These are phyloP conservation scores for Urechis unicinctus DNA, from an alignment of 2,888 invertebrate species.

Conservation along the genomic window DNA sequence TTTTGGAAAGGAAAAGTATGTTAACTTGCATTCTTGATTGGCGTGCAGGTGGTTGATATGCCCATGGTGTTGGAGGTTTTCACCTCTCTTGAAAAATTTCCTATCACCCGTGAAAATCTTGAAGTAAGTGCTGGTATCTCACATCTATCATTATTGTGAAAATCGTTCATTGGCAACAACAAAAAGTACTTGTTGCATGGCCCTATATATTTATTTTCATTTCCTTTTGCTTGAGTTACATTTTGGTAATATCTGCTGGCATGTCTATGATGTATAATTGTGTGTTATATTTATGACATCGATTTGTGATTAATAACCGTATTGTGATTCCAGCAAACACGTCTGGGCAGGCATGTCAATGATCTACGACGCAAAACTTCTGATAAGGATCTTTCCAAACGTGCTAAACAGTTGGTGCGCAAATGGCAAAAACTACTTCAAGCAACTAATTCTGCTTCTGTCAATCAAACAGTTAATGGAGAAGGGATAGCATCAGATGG, in stretches of 20 bases:
- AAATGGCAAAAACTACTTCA: slow-evolving; percentile 75
- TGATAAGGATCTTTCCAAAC: slow-evolving; percentile 76
- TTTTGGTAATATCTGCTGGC: no score
- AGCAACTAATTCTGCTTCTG: background rate
- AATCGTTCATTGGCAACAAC: no score
- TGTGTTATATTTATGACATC: no score
- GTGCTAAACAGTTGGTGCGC: slow-evolving; percentile 85
- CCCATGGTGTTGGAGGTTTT: slow-evolving; percentile 87
- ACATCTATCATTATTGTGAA: no score
- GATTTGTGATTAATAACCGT: no score
- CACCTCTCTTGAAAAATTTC: slow-evolving; percentile 81
- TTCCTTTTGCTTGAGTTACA: no score
- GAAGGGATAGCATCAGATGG: background rate
- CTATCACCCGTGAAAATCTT: slow-evolving; percentile 83
- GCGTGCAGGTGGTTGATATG: slow-evolving; percentile 85
- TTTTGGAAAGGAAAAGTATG: no score
- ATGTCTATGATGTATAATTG: no score
- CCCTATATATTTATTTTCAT: no score
- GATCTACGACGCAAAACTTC: slow-evolving; percentile 79
- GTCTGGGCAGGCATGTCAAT: slow-evolving; percentile 88
- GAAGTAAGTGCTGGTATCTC: slow-evolving; percentile 60
- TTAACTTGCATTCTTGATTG: background rate
- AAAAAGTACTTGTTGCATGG: no score
- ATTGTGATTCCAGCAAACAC: slow-evolving; percentile 82
- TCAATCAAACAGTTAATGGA: background rate